phyloP scores from a whole-genome alignment of 1,140 invertebrate genomes.

The Drosophila tristis region DNA sequence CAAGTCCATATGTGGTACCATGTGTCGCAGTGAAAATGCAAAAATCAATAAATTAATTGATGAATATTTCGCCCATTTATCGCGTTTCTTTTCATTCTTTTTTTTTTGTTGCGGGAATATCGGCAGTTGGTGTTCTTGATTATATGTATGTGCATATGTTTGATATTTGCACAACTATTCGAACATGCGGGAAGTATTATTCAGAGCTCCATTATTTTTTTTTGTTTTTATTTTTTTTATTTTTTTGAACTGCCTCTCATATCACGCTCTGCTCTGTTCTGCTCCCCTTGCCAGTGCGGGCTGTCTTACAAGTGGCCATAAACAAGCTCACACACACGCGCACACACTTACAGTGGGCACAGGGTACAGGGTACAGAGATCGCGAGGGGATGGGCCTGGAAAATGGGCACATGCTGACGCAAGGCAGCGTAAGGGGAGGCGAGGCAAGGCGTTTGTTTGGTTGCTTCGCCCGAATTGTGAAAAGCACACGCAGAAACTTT shows the following conservation, averaged over 20 bases:
- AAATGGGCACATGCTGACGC: slow-evolving; percentile 71
- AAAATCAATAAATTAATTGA: slow-evolving; percentile 64
- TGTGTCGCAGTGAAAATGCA: slow-evolving; percentile 18
- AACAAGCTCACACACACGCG: slow-evolving; percentile 51
- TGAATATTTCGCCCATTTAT: neutral
- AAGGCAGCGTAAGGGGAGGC: slow-evolving; percentile 42
- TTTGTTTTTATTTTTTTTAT: neutral
- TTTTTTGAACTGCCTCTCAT: neutral
- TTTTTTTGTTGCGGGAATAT: neutral
- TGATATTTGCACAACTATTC: slow-evolving; percentile 14
- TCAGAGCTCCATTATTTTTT: slow-evolving; percentile 2
- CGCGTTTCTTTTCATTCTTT: too few relatives aligned
- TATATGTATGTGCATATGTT: neutral
- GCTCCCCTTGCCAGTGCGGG: slow-evolving; percentile 12
- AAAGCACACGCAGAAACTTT: slow-evolving; percentile 53
- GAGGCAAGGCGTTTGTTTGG: slow-evolving; percentile 37
- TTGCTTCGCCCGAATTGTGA: slow-evolving; percentile 49
- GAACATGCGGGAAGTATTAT: slow-evolving; percentile 2
- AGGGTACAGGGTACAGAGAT: neutral
- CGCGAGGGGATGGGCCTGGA: slow-evolving; percentile 24
- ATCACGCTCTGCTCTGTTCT: slow-evolving; percentile 8
- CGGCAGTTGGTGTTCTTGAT: slow-evolving; percentile 6
- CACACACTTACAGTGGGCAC: neutral
- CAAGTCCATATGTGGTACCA: neutral
- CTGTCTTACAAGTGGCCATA: slow-evolving; percentile 80